Conservation (phyloP, 2,113 vertebrate species). For the Fregata magnificens region DNA sequence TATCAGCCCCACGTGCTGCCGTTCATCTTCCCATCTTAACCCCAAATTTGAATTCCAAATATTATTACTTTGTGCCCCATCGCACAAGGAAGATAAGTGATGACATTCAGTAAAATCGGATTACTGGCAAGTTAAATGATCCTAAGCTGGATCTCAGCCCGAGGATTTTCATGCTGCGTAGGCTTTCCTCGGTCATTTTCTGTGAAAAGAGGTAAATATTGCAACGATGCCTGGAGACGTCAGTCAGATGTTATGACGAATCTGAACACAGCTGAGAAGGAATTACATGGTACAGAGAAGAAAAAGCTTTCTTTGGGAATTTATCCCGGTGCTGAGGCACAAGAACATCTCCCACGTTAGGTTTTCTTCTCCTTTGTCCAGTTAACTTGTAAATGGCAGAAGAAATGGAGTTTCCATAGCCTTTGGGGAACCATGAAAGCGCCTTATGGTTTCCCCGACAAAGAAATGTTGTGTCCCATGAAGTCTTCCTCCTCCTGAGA, state of each 20-base stretch:
- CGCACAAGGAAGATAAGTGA: neutral
- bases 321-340: neutral
- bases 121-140: conserved; percentile 4
- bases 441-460: neutral
- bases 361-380: neutral
- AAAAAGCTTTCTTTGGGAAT: neutral
- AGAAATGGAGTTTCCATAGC: neutral
- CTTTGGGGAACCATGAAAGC: neutral
- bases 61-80: neutral
- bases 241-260: neutral
- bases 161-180: neutral
- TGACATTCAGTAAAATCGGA: conserved; percentile 6
- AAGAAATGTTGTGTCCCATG: neutral
- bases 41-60: conserved; percentile 26
- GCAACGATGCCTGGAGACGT: neutral
- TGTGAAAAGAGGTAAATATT: neutral
- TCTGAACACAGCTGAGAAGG: neutral
- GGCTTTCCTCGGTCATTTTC: neutral
- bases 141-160: neutral
- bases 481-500: neutral
- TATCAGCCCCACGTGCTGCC: neutral
- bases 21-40: neutral
- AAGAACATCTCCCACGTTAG: neutral
- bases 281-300: neutral
- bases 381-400: neutral